These are phyloP conservation scores for Actinostola sp. DNA, from an alignment of 92 coral and sea anemone genomes.

Conservation along the genomic window DNA sequence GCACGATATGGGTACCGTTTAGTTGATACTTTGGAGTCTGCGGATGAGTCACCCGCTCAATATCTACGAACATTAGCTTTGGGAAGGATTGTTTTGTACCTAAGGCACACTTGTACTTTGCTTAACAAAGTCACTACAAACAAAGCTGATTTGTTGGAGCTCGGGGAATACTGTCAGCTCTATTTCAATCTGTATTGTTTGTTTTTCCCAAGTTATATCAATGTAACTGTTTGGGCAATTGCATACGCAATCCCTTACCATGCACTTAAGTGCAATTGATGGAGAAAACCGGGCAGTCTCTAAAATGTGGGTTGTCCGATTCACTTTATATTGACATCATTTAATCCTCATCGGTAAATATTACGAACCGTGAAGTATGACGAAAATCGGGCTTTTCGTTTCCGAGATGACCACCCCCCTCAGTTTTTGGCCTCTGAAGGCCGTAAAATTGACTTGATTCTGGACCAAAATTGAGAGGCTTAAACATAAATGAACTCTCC, in stretches of 20 bases:
- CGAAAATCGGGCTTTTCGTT: no score
- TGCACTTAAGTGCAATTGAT: slow-evolving; percentile 3
- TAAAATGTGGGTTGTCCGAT: no score
- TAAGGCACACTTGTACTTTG: slow-evolving; percentile 48
- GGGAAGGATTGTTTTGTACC: slow-evolving; percentile 50
- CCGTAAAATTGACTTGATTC: no score
- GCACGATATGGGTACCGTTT: slow-evolving; percentile 61
- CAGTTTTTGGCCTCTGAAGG: no score
- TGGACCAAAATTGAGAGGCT: no score
- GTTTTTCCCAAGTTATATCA: slow-evolving; percentile 43
- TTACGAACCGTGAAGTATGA: no score
- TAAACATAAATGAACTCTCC: no score
- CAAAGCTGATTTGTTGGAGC: slow-evolving; percentile 41
- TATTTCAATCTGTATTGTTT: slow-evolving; percentile 44
- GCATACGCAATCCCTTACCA: slow-evolving; percentile 60
- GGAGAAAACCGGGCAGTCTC: no score
- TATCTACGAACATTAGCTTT: slow-evolving; percentile 48
- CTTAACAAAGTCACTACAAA: slow-evolving; percentile 37
- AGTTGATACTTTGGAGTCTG: slow-evolving; percentile 41
- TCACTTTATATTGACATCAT: no score
- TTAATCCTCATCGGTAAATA: no score
- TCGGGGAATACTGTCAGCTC: slow-evolving; percentile 41
- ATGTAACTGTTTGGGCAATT: slow-evolving; percentile 57
- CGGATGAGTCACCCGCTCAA: slow-evolving; percentile 52
- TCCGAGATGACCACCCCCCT: no score